Evolutionary conservation across 1,140 invertebrate genomes (phyloP), one percentile per base, ranked within the genome.

Genomic region (Atta colombica): DNA sequence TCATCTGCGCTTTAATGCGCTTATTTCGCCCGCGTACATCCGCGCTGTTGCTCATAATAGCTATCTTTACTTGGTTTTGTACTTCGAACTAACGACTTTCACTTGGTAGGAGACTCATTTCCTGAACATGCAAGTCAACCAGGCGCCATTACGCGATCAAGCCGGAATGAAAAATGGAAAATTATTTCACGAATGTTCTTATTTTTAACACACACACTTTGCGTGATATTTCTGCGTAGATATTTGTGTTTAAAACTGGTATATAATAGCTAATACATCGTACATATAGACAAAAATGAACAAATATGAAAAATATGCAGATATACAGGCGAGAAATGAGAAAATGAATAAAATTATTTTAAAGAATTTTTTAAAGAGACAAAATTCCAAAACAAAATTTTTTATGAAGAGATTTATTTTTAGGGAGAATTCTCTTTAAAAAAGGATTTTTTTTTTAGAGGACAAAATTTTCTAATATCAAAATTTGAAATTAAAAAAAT

Each of bases 81-180:
- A 49, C 72, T 63, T 53, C 31, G 69, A 66, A 60, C 75, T 81
- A 90, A 92, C 91, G 86, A 91, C 91, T 92, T 92, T 92, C 91
- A 92, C 91, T 92, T 87, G 68, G 53, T 66, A 35, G 49, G 58
- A 49, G 77, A 86, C 66, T 88, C 74, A 68, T 88, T 92, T 92
- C 90, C 91, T 92, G 90, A 88, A 91, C 63, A 68, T 60, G 58
- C 65, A 77, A 85, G 85, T 77, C 75, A 68, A 85, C 77, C 80
- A 55, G 55, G 31, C 81, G 72, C 61, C 63, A 68, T 89, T 81
- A 61, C 72, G 81, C 61, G 85, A 88, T 88, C 80, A 45, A 53
- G 66, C 25, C 72, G 21, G n/a, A 61, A 75, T 61, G n/a, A 58
- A 78, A 85, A 65, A 66, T 45, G 49, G 55, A 78, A 85, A 85